Base-by-base conservation (phyloP, 2,797 vertebrate species). In the Hafferia zeledoni region DNA sequence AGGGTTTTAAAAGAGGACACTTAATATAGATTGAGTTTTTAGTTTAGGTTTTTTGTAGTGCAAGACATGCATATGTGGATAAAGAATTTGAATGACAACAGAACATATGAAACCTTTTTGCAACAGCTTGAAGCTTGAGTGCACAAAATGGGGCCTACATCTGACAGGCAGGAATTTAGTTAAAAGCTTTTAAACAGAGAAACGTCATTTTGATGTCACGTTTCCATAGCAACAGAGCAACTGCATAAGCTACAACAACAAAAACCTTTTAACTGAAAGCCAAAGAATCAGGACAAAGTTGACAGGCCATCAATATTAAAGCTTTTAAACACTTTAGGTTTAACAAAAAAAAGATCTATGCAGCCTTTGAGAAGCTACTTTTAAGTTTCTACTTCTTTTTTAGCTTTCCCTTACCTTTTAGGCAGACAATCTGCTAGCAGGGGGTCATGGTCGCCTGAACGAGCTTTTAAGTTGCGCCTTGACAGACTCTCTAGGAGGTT, bases 231-330 rank as follows among this genome's bases (percentile, higher is more conserved):
- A 99, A 99, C 99, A 96, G 98, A 98, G 98, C 98, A 98, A 99
- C 98, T 98, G 98, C 98, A 98, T 98, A 98, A 98, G 97, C 97
- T 98, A 98, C 98, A 98, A 98, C 98, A 99, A 99, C 98, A 99
- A 99, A 99, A 99, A 99, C 99, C 99, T 99, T 99, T 99, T 99
- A 99, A 99, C 98, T 99, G 99, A 99, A 99, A 99, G 99, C 98
- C 97, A 98, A 98, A 98, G 98, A 98, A 98, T 98, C 98, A 98
- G 97, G 97, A 98, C 98, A 96, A 98, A 98, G 97, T 98, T 97
- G 98, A 98, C 98, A 98, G 99, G 97, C 98, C 98, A 98, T 98
- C 98, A 98, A 98, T 97, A 98, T 98, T 98, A 98, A 98, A 99
- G 99, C 99, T 98, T 98, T 98, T 98, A 99, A 98, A 97, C 97